Percentiles rank a stretch among this genome's conserved stretches.
Evolutionary conservation across 2,888 invertebrate species (phyloP).

Genomic region (Antheraea yamamai): DNA sequence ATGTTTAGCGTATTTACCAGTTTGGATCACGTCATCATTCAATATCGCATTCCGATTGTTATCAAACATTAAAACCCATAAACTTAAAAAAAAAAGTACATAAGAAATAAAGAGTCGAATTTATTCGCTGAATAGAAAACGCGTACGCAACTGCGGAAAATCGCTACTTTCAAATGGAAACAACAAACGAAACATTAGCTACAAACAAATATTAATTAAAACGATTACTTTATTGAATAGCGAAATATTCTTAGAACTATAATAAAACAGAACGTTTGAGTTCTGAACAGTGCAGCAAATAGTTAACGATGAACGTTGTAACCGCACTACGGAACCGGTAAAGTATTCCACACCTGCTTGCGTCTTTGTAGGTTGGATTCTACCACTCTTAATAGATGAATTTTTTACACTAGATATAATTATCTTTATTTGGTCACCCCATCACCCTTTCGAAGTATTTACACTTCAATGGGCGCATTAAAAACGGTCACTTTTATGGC

Average conservation of each 20-base stretch:
- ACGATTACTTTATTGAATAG: not conserved
- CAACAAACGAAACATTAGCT: no score
- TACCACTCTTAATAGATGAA: slow-evolving; percentile 47
- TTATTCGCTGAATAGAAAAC: no score
- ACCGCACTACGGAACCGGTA: not conserved
- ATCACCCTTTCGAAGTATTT: slow-evolving; percentile 37
- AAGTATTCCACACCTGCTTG: slow-evolving; percentile 53
- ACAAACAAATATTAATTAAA: not conserved
- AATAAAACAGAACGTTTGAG: not conserved
- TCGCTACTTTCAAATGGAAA: no score
- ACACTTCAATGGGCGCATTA: slow-evolving; percentile 41
- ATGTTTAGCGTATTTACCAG: no score
- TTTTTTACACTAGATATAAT: slow-evolving; percentile 45
- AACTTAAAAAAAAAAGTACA: no score
- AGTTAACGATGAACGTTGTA: not conserved
- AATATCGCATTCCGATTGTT: no score
- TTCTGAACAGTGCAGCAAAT: not conserved
- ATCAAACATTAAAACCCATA: no score
- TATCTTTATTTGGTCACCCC: slow-evolving; percentile 50
- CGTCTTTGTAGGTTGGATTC: slow-evolving; percentile 52
- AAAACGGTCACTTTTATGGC: slow-evolving; percentile 34
- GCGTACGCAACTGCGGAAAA: no score
- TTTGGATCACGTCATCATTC: no score
- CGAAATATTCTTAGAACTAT: not conserved
- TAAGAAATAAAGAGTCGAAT: no score